Evolutionary conservation across 2,797 vertebrate genomes (phyloP).

Genomic region (Chelon auratus): DNA sequence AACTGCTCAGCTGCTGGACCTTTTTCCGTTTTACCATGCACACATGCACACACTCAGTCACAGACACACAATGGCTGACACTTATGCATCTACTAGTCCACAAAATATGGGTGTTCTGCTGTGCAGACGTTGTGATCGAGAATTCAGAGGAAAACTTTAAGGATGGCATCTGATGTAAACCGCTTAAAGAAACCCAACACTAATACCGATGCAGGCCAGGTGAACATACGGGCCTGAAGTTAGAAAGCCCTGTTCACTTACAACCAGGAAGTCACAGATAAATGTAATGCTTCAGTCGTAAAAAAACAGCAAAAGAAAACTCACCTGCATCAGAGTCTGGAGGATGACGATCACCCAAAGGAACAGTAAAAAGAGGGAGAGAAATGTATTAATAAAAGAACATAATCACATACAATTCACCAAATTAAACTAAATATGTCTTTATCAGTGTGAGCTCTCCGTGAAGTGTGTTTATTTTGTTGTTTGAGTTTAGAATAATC

Average conservation of each 20-base stretch:
- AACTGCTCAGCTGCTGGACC: constrained; percentile 36
- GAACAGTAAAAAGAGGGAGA: constrained; percentile 12
- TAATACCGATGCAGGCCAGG: too few relatives aligned
- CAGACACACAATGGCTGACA: too few relatives aligned
- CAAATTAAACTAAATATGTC: constrained; percentile 5
- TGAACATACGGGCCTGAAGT: too few relatives aligned
- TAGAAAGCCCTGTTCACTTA: neutral
- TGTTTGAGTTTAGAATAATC: neutral
- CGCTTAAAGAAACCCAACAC: too few relatives aligned
- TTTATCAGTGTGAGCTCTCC: neutral
- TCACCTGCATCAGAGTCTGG: constrained; percentile 96
- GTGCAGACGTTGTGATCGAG: too few relatives aligned
- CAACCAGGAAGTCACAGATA: neutral
- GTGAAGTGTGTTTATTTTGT: neutral
- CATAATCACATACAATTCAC: neutral
- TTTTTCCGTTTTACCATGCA: constrained; percentile 17
- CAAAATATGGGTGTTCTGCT: too few relatives aligned
- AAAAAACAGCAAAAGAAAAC: constrained; percentile 54
- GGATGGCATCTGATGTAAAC: too few relatives aligned
- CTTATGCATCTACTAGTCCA: constrained; percentile 6
- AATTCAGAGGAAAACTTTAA: too few relatives aligned
- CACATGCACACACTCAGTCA: constrained; percentile 20
- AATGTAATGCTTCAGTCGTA: neutral
- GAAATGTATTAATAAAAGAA: constrained; percentile 30
- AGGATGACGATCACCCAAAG: neutral